Percentiles rank a stretch among this genome's conserved stretches.
phyloP scores from a whole-genome alignment of 2,888 invertebrate genomes.

The Antheraea yamamai region DNA sequence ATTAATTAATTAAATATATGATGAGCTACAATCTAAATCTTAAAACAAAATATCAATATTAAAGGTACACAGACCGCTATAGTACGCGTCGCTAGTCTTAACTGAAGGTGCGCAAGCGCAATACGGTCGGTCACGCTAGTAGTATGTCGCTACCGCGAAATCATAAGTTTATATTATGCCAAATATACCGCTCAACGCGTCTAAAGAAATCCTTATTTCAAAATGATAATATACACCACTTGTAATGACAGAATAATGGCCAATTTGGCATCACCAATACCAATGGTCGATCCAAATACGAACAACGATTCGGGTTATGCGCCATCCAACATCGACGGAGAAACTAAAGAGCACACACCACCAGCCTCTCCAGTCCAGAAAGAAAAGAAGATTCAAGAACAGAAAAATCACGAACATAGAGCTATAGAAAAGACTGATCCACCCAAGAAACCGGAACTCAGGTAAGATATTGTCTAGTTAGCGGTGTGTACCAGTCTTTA shows the following conservation, averaged over 20 bases:
- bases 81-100: too few species aligned
- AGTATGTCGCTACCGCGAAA: too few species aligned
- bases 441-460: constrained; percentile 67
- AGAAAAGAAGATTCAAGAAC: constrained; percentile 44
- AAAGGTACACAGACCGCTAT: too few species aligned
- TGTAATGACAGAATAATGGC: constrained; percentile 67
- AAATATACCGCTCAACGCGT: too few species aligned
- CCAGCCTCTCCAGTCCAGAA: constrained; percentile 69
- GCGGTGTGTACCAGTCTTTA: too few species aligned
- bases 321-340: constrained; percentile 83
- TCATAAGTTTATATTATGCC: too few species aligned
- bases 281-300: constrained; percentile 88
- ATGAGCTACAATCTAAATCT: too few species aligned
- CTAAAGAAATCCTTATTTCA: too few species aligned
- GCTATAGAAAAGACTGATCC: constrained; percentile 35
- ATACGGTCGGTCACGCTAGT: too few species aligned
- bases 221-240: background rate
- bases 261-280: constrained; percentile 80
- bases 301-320: constrained; percentile 94
- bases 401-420: constrained; percentile 32
- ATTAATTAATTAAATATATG: too few species aligned
- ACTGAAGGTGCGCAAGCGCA: too few species aligned
- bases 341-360: constrained; percentile 82
- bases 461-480: constrained; percentile 47
- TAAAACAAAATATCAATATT: too few species aligned